phyloP scores from a whole-genome alignment of 2,888 invertebrate species.

The Lapara coniferarum region DNA sequence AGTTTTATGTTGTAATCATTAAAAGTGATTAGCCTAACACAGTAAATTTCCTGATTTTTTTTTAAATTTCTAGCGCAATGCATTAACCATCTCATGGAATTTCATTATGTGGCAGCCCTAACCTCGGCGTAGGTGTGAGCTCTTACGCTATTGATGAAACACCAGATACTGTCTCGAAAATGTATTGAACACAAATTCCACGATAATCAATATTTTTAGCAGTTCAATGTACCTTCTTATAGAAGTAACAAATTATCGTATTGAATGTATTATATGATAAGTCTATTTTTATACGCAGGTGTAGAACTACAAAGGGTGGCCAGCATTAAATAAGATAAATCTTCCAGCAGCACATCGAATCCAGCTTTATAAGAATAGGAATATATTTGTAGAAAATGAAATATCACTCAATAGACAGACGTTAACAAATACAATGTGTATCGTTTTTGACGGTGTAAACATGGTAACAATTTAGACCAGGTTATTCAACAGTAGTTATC shows the following conservation, averaged over 20 bases:
- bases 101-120: slow-evolving; percentile 30
- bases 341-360: too few relatives aligned
- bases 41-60: not conserved
- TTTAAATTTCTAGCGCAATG: not conserved
- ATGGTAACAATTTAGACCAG: too few relatives aligned
- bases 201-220: slow-evolving; percentile 41
- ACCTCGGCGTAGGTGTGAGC: slow-evolving; percentile 44
- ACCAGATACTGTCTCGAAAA: slow-evolving; percentile 46
- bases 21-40: not conserved
- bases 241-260: not conserved
- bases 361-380: too few relatives aligned
- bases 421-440: too few relatives aligned
- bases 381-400: too few relatives aligned
- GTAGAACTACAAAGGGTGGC: too few relatives aligned
- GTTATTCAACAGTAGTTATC: too few relatives aligned
- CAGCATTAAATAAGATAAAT: too few relatives aligned
- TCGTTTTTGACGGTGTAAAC: too few relatives aligned
- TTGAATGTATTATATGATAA: not conserved
- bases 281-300: too few relatives aligned
- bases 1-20: too few relatives aligned
- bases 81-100: not conserved
- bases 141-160: slow-evolving; percentile 51
- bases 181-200: slow-evolving; percentile 45
- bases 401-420: too few relatives aligned
- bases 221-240: slow-evolving; percentile 17